These are phyloP conservation scores for Atractosteus spatula DNA, from an alignment of 2,113 vertebrate genomes.

Conservation along the genomic window DNA sequence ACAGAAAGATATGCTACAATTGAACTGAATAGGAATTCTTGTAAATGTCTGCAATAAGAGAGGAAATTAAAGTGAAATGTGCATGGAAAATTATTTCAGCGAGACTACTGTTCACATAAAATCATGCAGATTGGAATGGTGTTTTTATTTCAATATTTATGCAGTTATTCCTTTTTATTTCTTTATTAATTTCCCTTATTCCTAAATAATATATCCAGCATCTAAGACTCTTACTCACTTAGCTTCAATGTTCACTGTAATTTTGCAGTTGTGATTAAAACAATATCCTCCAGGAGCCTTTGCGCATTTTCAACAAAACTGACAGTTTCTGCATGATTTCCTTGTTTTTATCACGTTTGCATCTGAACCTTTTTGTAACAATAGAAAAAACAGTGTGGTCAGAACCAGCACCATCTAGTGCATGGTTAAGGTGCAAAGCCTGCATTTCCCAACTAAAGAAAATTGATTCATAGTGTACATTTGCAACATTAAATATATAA, in stretches of 20 bases:
- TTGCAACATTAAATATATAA: too few species aligned
- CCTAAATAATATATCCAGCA: slow-evolving; percentile 9
- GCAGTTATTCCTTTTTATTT: not conserved
- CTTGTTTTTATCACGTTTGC: not conserved
- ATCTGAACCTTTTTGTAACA: not conserved
- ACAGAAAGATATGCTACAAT: too few species aligned
- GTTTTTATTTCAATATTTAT: slow-evolving; percentile 2
- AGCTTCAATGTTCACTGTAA: not conserved
- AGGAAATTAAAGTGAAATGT: not conserved
- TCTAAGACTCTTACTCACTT: not conserved
- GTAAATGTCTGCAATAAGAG: too few species aligned
- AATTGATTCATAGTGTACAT: too few species aligned
- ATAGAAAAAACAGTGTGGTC: not conserved
- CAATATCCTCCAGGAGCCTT: not conserved
- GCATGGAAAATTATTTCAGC: not conserved
- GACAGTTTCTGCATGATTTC: not conserved
- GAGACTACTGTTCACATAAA: too few species aligned
- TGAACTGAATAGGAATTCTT: too few species aligned
- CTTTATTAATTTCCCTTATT: not conserved
- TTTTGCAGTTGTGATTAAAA: too few species aligned
- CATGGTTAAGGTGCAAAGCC: not conserved
- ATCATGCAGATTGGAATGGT: too few species aligned
- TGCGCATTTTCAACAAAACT: not conserved
- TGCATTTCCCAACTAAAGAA: not conserved
- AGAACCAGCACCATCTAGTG: slow-evolving; percentile 14